Evolutionary conservation across 2,797 vertebrate species (phyloP), one percentile per base, ranked within the genome.

Genomic region (Geotrypetes seraphini): DNA sequence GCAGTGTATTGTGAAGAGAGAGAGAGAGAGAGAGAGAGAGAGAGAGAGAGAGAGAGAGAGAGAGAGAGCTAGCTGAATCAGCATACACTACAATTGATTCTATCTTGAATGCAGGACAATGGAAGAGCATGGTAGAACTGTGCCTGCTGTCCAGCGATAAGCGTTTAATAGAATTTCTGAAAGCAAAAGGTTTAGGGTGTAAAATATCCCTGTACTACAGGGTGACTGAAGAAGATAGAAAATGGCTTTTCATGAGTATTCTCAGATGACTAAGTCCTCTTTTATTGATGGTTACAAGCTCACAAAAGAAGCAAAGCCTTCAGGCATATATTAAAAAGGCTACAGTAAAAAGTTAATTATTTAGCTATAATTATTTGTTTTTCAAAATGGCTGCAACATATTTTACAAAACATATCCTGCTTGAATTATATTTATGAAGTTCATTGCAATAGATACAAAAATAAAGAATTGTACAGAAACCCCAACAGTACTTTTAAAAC

Each of bases 141-240:
- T 77, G 89, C 73, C 92, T 96, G 92, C 80, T 80, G 84, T 78
- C 79, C 71, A 79, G 78, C 77, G 90, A 96, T 95, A 97, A 95
- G 90, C 79, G 80, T 88, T 89, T 87, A 89, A 89, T 90, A 92
- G 89, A 90, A 92, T 91, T 86, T 88, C 79, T 87, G 83, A 90
- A 89, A 87, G 85, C 84, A 83, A 75, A 82, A 89, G 86, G 63
- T 65, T 91, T 86, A 72, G 86, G 84, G 86, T 87, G 84, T 86
- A 83, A 89, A 89, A 85, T 87, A 89, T 86, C 84, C 80, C 76
- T 59, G 75, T 73, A 72, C 83, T 69, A 28, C 66, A 57, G 84
- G 63, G 61, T 87, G 89, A 82, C 81, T 84, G 75, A 78, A 75
- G 72, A 69, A 89, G 87, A 91, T 85, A 89, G 89, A 85, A 81